Base-by-base conservation (phyloP, 2,797 vertebrate genomes). In the Notolabrus celidotus region DNA sequence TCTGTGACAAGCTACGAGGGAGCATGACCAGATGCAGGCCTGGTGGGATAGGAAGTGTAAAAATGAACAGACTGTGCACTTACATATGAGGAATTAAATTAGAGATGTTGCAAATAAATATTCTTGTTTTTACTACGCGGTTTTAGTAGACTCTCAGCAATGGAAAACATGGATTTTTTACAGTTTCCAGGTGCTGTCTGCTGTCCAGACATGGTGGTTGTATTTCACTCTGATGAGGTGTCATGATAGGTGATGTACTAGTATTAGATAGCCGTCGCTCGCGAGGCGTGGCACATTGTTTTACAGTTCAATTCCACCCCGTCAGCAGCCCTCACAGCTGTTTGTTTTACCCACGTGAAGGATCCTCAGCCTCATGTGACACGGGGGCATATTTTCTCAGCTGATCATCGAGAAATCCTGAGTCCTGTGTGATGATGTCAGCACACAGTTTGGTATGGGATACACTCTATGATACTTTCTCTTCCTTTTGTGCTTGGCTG, bases 241-340 rank as follows among this genome's bases (percentile, higher is more conserved):
- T 88, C 85, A 82, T 78, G 57, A 56, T 65, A 60, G 70, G 56
- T 90, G 90, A 93, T 89, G 79, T 77, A 89, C 65, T 79, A 16
- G 82, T 79, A 80, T 85, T 77, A 76, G 77, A 82, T 49, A 74
- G 82, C 56, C 74, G 62, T 66, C 66, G 74, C 69, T 84, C 76
- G 68, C 82, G 25, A 74, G 75, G 69, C 41, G 41, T 68, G 67
- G 73, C 71, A 71, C 73, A 79, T 89, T 92, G 79, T 86, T 90
- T 90, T 92, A 89, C 82, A 84, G 85, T 92, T 89, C 80, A 91
- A 84, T 90, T 88, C 88, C 84, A 85, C 82, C 53, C 79, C 31
- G 78, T 88, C 88, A 91, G 88, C 90, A 86, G 78, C 79, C 83
- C 77, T 71, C 84, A 70, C 68, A 80, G 84, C 85, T 91, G 90